A percentile compares a stretch with the other conserved stretches of the same genome.
These are phyloP conservation scores for Oophaga sylvatica DNA, from an alignment of 2,797 vertebrate genomes.

Conservation along the genomic window DNA sequence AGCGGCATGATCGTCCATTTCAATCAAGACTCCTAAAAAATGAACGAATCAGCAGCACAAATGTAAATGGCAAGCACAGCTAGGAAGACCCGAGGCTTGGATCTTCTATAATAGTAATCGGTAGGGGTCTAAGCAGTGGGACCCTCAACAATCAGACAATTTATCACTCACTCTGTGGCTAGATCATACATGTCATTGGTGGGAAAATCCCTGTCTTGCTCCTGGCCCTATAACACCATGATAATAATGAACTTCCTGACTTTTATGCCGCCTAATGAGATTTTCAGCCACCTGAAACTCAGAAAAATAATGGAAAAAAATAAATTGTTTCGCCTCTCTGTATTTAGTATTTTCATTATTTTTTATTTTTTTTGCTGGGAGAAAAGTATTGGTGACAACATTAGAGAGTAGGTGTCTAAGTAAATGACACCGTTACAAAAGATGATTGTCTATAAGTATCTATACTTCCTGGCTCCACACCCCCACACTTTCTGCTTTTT, in stretches of 20 bases:
- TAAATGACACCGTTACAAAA: background rate
- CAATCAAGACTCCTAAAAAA: too few species aligned
- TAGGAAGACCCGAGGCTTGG: too few species aligned
- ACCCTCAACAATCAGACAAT: too few species aligned
- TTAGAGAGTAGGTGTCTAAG: conserved; percentile 20
- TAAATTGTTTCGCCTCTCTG: background rate
- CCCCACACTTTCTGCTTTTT: conserved; percentile 17
- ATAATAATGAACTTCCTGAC: background rate
- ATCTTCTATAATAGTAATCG: too few species aligned
- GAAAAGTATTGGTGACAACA: background rate
- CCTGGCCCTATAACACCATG: background rate
- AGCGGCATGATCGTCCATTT: too few species aligned
- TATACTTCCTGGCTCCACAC: background rate
- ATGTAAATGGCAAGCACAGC: too few species aligned
- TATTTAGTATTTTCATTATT: background rate
- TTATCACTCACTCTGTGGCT: too few species aligned
- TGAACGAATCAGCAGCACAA: too few species aligned
- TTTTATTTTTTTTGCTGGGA: background rate
- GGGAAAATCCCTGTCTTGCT: background rate
- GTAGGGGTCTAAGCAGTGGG: too few species aligned
- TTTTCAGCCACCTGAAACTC: background rate
- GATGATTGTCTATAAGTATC: conserved; percentile 9
- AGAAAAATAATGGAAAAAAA: background rate
- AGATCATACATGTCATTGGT: too few species aligned
- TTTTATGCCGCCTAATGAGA: background rate